Evolutionary conservation across 2,888 invertebrate genomes (phyloP).

Genomic region (Apamea monoglypha): DNA sequence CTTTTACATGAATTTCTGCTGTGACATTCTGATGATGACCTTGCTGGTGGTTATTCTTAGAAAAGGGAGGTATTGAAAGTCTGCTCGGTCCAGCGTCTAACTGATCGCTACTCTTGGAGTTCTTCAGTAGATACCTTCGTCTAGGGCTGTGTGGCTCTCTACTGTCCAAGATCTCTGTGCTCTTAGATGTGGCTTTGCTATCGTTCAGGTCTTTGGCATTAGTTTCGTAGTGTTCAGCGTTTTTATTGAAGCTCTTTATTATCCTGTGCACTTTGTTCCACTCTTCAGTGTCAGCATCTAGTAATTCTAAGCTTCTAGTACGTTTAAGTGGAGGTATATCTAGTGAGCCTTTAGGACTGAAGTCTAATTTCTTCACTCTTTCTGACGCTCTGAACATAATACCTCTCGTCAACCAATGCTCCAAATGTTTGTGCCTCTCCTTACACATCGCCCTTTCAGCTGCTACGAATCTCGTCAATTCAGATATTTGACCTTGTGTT

Average conservation of each 20-base stretch:
- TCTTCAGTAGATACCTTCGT: slow-evolving; percentile 79
- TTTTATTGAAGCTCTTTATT: slow-evolving; percentile 83
- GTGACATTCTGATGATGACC: slow-evolving; percentile 82
- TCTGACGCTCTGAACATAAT: slow-evolving; percentile 91
- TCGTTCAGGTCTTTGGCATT: slow-evolving; percentile 85
- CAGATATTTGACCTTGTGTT: slow-evolving; percentile 93
- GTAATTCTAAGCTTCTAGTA: slow-evolving; percentile 93
- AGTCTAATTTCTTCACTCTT: slow-evolving; percentile 85
- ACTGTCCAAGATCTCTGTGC: slow-evolving; percentile 87
- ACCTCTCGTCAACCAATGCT: slow-evolving; percentile 93
- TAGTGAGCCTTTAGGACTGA: slow-evolving; percentile 88
- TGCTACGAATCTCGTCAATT: slow-evolving; percentile 92
- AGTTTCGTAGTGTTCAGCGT: slow-evolving; percentile 81
- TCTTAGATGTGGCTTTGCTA: slow-evolving; percentile 86
- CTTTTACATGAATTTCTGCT: slow-evolving; percentile 87
- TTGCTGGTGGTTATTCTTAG: slow-evolving; percentile 71
- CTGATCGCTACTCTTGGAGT: slow-evolving; percentile 85
- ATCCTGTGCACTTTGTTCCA: slow-evolving; percentile 85
- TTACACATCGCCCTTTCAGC: slow-evolving; percentile 91
- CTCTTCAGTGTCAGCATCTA: slow-evolving; percentile 79
- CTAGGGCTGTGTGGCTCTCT: slow-evolving; percentile 82
- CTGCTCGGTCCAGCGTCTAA: slow-evolving; percentile 83
- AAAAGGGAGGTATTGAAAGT: slow-evolving; percentile 77
- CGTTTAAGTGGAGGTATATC: slow-evolving; percentile 91
- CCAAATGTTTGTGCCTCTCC: slow-evolving; percentile 92